phyloP scores from a whole-genome alignment of 2,113 vertebrate species.

The Pseudopipra pipra region DNA sequence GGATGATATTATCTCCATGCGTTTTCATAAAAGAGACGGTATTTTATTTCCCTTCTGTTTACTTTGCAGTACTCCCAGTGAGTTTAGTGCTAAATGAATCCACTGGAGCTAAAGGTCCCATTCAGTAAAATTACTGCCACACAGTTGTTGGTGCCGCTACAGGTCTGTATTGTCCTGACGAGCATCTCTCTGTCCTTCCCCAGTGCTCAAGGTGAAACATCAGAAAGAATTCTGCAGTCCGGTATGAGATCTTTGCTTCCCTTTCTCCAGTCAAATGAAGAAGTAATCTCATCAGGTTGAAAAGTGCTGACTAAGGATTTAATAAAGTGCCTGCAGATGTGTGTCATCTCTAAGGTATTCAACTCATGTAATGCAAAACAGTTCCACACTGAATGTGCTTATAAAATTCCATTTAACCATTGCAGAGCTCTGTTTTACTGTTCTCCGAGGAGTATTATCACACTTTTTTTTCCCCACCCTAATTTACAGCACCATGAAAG shows the following conservation, averaged over 20 bases:
- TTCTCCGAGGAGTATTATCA: slow-evolving; percentile 76
- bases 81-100: slow-evolving; percentile 48
- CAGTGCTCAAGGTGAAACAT: slow-evolving; percentile 81
- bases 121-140: slow-evolving; percentile 32
- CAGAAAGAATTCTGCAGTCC: slow-evolving; percentile 81
- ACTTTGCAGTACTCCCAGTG: neutral
- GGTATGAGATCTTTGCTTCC: slow-evolving; percentile 79
- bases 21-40: slow-evolving; percentile 61
- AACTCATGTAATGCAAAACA: slow-evolving; percentile 95
- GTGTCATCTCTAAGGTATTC: slow-evolving; percentile 92
- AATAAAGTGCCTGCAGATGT: slow-evolving; percentile 92
- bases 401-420: slow-evolving; percentile 86
- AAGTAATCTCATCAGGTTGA: slow-evolving; percentile 91
- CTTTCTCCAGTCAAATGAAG: slow-evolving; percentile 88
- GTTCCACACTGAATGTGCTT: slow-evolving; percentile 77
- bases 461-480: neutral
- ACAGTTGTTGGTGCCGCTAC: neutral
- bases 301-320: slow-evolving; percentile 91
- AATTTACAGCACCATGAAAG: slow-evolving; percentile 80
- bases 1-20: slow-evolving; percentile 26
- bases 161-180: slow-evolving; percentile 29
- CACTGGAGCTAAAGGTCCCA: slow-evolving; percentile 28
- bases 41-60: slow-evolving; percentile 65
- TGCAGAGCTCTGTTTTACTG: slow-evolving; percentile 71
- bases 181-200: slow-evolving; percentile 64